phyloP scores from a whole-genome alignment of 2,113 vertebrate species.

The Mesocricetus auratus region DNA sequence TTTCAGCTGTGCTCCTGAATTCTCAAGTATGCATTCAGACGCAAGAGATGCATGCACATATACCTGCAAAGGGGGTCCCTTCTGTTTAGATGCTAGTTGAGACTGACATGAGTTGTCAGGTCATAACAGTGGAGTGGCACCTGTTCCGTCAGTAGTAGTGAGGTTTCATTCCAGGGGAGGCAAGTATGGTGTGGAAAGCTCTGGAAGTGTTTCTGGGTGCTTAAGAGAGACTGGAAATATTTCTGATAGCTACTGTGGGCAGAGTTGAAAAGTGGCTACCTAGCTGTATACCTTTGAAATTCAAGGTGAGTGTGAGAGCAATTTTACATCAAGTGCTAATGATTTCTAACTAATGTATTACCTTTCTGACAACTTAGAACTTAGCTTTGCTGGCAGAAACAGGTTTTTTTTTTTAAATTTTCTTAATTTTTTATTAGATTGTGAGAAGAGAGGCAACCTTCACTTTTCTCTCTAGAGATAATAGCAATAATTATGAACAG shows the following conservation, averaged over 20 bases:
- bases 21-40: background rate
- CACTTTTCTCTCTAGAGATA: background rate
- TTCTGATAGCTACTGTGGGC: background rate
- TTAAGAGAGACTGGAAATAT: background rate
- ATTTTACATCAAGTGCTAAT: conserved; percentile 56
- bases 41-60: background rate
- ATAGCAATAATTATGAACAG: conserved; percentile 3
- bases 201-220: background rate
- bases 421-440: background rate
- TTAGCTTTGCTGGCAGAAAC: conserved; percentile 58
- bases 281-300: background rate
- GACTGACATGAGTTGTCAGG: background rate
- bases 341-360: conserved; percentile 59
- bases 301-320: conserved; percentile 44
- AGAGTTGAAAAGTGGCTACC: background rate
- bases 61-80: rapidly evolving
- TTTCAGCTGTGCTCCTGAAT: background rate
- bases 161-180: background rate
- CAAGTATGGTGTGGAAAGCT: background rate
- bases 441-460: background rate
- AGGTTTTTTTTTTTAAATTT: background rate
- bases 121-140: background rate
- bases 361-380: conserved; percentile 35
- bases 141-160: background rate
- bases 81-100: background rate